Percentiles rank a stretch among this genome's conserved stretches.
phyloP scores from a whole-genome alignment of 2,888 invertebrate species.

The Dermolepida albohirtum region DNA sequence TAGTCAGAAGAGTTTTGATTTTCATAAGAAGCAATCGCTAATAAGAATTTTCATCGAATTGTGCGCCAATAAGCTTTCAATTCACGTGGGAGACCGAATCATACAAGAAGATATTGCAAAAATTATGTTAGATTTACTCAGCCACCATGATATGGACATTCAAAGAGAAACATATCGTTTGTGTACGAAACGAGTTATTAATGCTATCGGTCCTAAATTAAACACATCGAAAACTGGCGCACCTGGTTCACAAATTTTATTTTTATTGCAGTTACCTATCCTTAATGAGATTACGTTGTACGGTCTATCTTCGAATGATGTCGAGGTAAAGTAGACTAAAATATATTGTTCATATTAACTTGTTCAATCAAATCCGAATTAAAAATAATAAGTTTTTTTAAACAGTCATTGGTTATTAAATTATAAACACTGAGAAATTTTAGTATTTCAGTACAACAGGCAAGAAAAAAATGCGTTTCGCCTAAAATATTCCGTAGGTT shows the following conservation, averaged over 20 bases:
- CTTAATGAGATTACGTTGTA: slow-evolving; percentile 75
- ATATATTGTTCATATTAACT: too few relatives aligned
- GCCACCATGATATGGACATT: slow-evolving; percentile 70
- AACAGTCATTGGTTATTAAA: too few relatives aligned
- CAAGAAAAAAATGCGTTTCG: too few relatives aligned
- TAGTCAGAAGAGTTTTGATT: slow-evolving; percentile 70
- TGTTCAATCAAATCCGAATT: too few relatives aligned
- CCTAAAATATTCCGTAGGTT: too few relatives aligned
- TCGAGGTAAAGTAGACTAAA: slow-evolving; percentile 56
- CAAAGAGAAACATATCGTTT: slow-evolving; percentile 69
- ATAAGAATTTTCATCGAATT: slow-evolving; percentile 62
- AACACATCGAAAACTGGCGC: slow-evolving; percentile 54
- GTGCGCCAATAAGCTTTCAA: slow-evolving; percentile 55
- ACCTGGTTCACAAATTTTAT: slow-evolving; percentile 66
- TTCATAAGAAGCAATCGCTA: slow-evolving; percentile 70
- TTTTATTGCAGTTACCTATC: slow-evolving; percentile 70
- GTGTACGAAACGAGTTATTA: slow-evolving; percentile 68
- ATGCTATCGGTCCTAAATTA: slow-evolving; percentile 69
- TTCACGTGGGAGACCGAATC: slow-evolving; percentile 38
- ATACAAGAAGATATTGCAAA: slow-evolving; percentile 51
- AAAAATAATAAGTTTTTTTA: too few relatives aligned
- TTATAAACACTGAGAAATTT: too few relatives aligned
- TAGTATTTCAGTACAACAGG: too few relatives aligned
- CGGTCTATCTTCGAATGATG: slow-evolving; percentile 68
- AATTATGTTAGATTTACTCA: slow-evolving; percentile 69